These are phyloP conservation scores for Xylocopa sonorina DNA, from an alignment of 1,140 invertebrate species.

Conservation along the genomic window DNA sequence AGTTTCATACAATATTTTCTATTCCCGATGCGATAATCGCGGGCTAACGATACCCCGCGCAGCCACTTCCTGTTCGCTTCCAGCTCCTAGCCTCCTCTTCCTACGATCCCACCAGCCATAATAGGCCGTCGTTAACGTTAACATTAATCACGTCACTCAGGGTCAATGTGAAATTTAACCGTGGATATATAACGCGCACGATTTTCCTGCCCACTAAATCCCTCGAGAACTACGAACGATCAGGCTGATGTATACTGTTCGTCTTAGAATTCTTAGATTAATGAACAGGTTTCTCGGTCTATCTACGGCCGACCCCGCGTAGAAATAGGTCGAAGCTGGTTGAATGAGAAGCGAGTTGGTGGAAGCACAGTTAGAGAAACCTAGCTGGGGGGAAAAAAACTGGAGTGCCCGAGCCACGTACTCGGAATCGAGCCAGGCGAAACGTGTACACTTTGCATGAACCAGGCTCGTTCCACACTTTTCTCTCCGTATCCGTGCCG, in stretches of 20 bases:
- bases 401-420: not conserved
- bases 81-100: not conserved
- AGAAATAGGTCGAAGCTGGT: not conserved
- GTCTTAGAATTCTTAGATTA: slow-evolving; percentile 29
- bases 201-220: too few species aligned
- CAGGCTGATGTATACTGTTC: not conserved
- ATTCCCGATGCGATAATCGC: slow-evolving; percentile 19
- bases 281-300: slow-evolving; percentile 23
- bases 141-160: not conserved
- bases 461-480: not conserved
- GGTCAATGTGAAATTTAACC: not conserved
- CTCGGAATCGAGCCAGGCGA: not conserved
- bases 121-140: not conserved
- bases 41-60: not conserved
- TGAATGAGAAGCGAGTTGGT: not conserved
- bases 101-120: too few species aligned
- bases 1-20: slow-evolving; percentile 33
- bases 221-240: not conserved
- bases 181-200: too few species aligned
- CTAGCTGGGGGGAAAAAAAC: slow-evolving; percentile 1
- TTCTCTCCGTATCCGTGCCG: not conserved
- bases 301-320: not conserved
- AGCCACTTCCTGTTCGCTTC: not conserved
- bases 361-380: not conserved
- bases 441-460: not conserved